These are phyloP conservation scores for Anniella stebbinsi DNA, from an alignment of 2,797 vertebrate genomes.

Conservation along the genomic window DNA sequence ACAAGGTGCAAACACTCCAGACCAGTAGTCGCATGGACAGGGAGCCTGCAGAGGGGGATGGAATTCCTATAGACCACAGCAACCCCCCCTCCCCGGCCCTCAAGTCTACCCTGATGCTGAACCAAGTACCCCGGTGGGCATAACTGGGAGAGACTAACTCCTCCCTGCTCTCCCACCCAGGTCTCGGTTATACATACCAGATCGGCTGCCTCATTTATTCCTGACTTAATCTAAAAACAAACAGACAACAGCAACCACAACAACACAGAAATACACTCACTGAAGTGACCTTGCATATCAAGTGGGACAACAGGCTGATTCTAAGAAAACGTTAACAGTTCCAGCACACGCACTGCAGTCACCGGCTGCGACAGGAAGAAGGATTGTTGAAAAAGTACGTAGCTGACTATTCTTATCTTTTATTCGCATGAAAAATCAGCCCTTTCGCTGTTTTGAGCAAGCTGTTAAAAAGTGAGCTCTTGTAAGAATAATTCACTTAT, in stretches of 20 bases:
- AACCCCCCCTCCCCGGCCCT: no score
- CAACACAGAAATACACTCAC: constrained; percentile 3
- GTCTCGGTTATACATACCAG: no score
- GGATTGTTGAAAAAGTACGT: constrained; percentile 47
- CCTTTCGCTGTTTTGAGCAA: constrained; percentile 19
- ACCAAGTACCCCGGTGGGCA: no score
- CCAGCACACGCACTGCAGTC: constrained; percentile 19
- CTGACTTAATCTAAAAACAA: constrained; percentile 39
- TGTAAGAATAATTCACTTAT: neutral
- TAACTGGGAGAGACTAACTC: no score
- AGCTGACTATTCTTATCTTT: constrained; percentile 2
- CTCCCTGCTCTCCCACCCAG: no score
- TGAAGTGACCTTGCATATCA: constrained; percentile 36
- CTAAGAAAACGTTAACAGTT: constrained; percentile 12
- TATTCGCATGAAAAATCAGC: neutral
- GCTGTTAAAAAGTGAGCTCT: constrained; percentile 19
- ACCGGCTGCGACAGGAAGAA: constrained; percentile 56
- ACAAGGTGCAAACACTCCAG: no score
- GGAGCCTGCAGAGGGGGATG: no score
- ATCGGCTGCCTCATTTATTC: no score
- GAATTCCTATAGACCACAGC: no score
- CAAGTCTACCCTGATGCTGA: no score
- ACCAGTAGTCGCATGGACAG: no score
- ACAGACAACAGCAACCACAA: constrained; percentile 4
- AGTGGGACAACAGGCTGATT: constrained; percentile 46